These are phyloP conservation scores for Phasianus colchicus DNA, from an alignment of 2,113 vertebrate species.

Conservation along the genomic window DNA sequence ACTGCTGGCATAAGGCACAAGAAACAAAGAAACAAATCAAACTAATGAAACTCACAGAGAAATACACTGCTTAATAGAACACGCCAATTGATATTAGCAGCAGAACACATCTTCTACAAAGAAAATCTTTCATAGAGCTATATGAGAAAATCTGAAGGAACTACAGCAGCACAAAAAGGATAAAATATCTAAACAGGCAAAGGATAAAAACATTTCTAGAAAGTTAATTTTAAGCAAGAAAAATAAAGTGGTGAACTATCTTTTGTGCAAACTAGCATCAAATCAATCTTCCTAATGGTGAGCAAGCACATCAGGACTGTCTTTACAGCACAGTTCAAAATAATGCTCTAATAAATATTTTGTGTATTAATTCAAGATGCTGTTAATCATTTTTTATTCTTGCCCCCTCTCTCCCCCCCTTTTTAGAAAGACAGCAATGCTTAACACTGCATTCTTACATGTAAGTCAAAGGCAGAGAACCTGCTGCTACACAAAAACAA, in stretches of 20 bases:
- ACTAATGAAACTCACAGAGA: not conserved
- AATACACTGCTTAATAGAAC: not conserved
- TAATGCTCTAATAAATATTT: not conserved
- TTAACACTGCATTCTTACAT: not conserved
- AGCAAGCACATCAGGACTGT: not conserved
- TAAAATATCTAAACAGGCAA: not conserved
- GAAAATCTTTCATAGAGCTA: not conserved
- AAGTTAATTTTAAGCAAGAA: not conserved
- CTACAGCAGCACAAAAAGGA: not conserved
- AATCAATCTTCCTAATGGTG: not conserved
- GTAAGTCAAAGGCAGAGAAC: not conserved
- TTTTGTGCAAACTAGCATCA: not conserved
- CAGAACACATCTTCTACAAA: not conserved
- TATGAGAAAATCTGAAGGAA: not conserved
- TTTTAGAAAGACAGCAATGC: not conserved
- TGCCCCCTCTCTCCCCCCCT: not conserved
- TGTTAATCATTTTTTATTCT: accelerated
- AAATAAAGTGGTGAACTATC: not conserved
- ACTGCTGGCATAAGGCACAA: not conserved
- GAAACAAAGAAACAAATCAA: not conserved
- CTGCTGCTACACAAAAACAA: conserved; percentile 26
- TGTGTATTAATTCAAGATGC: not conserved
- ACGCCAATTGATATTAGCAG: not conserved
- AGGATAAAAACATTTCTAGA: not conserved
- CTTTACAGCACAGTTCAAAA: not conserved